phyloP scores from a whole-genome alignment of 2,888 invertebrate genomes.

The Stenodema calcarata region DNA sequence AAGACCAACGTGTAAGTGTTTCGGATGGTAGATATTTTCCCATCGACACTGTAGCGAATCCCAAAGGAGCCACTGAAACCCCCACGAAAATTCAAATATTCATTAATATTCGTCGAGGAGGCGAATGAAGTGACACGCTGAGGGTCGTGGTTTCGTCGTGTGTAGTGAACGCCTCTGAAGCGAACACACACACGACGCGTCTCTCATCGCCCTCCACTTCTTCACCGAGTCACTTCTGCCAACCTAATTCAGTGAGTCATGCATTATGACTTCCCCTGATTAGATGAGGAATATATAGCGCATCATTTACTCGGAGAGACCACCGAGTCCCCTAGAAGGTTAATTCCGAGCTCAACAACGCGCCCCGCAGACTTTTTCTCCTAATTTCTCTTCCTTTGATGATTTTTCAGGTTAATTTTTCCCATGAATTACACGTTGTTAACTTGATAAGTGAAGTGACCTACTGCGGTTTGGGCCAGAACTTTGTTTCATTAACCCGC shows the following conservation, averaged over 20 bases:
- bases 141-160: not conserved
- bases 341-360: not conserved
- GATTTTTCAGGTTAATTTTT: no score
- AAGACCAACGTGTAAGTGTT: no score
- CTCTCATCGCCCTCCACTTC: not conserved
- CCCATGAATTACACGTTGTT: no score
- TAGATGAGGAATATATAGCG: slow-evolving; percentile 40
- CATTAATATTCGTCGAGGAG: not conserved
- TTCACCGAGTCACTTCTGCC: slow-evolving; percentile 31
- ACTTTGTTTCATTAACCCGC: no score
- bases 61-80: not conserved
- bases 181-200: no score
- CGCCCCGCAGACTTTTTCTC: no score
- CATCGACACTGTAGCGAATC: no score
- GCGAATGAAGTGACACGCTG: not conserved
- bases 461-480: no score
- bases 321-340: not conserved
- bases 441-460: no score
- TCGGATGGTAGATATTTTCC: no score
- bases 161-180: not conserved
- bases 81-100: not conserved
- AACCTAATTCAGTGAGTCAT: slow-evolving; percentile 36
- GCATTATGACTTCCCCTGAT: slow-evolving; percentile 27
- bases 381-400: no score
- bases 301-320: slow-evolving; percentile 17